Conservation (phyloP, 2,888 invertebrate genomes). For the Synanthedon myopaeformis region DNA sequence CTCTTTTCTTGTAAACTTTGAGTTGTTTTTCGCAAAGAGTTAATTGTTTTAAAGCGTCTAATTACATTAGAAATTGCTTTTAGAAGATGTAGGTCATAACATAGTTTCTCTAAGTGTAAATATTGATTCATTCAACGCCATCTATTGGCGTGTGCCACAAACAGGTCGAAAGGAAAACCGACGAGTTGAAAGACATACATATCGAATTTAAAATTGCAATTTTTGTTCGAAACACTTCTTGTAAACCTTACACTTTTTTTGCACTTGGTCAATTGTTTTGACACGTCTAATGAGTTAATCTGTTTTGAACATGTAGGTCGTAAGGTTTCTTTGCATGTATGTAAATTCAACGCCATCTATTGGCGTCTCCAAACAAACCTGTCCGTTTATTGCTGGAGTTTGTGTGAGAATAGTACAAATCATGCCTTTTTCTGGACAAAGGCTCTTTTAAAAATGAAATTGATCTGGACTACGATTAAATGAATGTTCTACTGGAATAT, state of each 20-base stretch:
- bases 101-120: not conserved
- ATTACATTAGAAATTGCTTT: not conserved
- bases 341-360: no score
- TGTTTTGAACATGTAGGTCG: not conserved
- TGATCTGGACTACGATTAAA: no score
- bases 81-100: not conserved
- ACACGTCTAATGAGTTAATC: not conserved
- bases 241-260: not conserved
- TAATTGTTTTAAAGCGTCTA: not conserved
- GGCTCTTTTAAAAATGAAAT: no score
- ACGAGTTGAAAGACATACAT: constrained; percentile 72
- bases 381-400: no score
- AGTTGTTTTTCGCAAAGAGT: not conserved
- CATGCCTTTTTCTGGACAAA: no score
- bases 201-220: constrained; percentile 19
- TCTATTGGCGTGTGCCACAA: no score
- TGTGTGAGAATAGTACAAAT: no score
- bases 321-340: not conserved
- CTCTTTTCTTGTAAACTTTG: not conserved
- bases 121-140: no score
- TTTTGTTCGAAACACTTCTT: not conserved
- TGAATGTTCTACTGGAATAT: no score
- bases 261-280: not conserved
- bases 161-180: constrained; percentile 33
- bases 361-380: no score